Base-by-base conservation (phyloP, 2,888 invertebrate species). In the Ochropleura plecta region DNA sequence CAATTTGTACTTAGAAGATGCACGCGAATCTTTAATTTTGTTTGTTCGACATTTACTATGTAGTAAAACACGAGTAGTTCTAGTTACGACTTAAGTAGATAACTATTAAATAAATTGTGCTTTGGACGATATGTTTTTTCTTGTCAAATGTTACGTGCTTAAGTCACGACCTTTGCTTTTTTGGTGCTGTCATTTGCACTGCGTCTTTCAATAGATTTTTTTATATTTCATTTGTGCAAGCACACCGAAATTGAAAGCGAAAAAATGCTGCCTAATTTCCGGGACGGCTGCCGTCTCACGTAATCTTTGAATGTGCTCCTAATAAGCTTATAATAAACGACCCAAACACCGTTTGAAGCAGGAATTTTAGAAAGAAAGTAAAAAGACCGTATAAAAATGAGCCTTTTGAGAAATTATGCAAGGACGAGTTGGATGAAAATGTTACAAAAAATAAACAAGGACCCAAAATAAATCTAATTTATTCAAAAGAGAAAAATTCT, bases 1-100 rank as follows among this genome's bases (percentile, higher is more conserved):
- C 80, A 80, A 83, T 84, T 81, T 70, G 74, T 60, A 76, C 46
- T 78, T 80, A 70, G 82, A 72, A 82, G 79, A 75, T 74, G 77
- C 88, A 90, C 88, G 88, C 87, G 76, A 88, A 81, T 82, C 72
- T 86, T 69, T 86, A 83, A 86, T 88, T 88, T 85, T n/a, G 72
- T 73, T 78, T 77, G 73, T 80, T 71, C 74, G 70, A 49, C 53
- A 71, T 66, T 79, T 83, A 76, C 68, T 59, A 40, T 53, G 59
- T 51, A 51, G 40, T 73, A 70, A 67, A 82, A 18, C 16, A 59
- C 10, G 42, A 57, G 44, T 8, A 59, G 48, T 42, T 72, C 46
- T 57, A 51, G 51, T 57, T 49, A 73, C 46, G 18, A 14, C n/a
- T 66, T 30, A 53, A 66, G 20, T 82, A 64, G 53, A n/a, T n/a